Conservation (phyloP, 2,888 invertebrate genomes). For the Parapristionchus giblindavisi region DNA sequence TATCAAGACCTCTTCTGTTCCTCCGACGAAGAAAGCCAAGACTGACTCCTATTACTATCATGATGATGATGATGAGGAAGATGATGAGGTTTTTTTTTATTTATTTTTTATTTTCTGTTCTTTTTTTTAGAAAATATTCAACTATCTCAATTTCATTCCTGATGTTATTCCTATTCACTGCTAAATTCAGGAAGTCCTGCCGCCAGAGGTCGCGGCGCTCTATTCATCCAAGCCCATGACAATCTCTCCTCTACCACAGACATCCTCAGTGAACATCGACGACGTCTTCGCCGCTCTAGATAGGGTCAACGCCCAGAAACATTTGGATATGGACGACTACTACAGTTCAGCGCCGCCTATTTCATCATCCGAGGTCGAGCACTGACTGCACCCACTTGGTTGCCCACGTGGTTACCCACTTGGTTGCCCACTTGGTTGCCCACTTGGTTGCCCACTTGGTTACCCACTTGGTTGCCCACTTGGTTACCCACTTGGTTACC, state of each 20-base stretch:
- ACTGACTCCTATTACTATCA: constrained; percentile 25
- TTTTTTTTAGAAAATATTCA: no score
- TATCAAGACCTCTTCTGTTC: constrained; percentile 4
- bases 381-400: background rate
- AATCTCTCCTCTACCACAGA: constrained; percentile 7
- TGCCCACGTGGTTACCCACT: background rate
- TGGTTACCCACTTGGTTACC: background rate
- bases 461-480: background rate
- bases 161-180: no score
- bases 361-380: constrained; percentile 13
- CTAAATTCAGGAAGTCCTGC: constrained; percentile 9
- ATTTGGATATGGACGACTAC: constrained; percentile 15
- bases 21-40: background rate
- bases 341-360: constrained; percentile 4
- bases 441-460: background rate
- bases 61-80: constrained; percentile 19
- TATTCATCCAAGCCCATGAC: background rate
- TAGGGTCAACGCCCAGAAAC: background rate
- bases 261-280: constrained; percentile 27
- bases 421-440: background rate
- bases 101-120: no score
- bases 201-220: constrained; percentile 32
- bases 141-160: no score
- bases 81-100: no score
- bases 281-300: constrained; percentile 35